These are phyloP conservation scores for Gavia stellata DNA, from an alignment of 2,113 vertebrate genomes.

Conservation along the genomic window DNA sequence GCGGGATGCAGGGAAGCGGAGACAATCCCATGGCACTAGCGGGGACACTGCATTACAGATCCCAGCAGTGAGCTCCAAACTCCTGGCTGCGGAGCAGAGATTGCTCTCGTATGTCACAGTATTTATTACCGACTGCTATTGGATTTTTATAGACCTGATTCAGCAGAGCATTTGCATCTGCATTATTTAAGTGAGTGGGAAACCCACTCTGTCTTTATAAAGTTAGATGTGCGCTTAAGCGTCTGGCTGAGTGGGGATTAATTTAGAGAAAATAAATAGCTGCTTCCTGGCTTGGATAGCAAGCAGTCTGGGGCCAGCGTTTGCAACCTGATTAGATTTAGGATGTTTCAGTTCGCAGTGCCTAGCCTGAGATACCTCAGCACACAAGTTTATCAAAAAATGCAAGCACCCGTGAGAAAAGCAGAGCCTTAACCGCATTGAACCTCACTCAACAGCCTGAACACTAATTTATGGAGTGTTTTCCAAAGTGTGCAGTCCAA, in stretches of 20 bases:
- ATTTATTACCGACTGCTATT: not conserved
- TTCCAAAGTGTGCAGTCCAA: not conserved
- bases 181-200: not conserved
- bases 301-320: not conserved
- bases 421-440: not conserved
- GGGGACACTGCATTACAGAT: not conserved
- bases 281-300: not conserved
- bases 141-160: conserved; percentile 13
- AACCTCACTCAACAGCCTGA: not conserved
- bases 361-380: not conserved
- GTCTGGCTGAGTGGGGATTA: conserved; percentile 35
- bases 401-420: not conserved
- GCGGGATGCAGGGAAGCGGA: not conserved
- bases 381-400: not conserved
- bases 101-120: not conserved
- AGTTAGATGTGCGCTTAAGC: not conserved
- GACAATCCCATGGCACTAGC: not conserved
- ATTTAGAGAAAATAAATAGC: conserved; percentile 16
- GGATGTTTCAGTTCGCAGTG: not conserved
- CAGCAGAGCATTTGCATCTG: conserved; percentile 10
- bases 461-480: not conserved
- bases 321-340: not conserved
- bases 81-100: not conserved
- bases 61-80: not conserved
- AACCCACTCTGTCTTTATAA: not conserved